Evolutionary conservation across 2,113 vertebrate genomes (phyloP), one percentile per base, ranked within the genome.

Genomic region (Nanorana parkeri): DNA sequence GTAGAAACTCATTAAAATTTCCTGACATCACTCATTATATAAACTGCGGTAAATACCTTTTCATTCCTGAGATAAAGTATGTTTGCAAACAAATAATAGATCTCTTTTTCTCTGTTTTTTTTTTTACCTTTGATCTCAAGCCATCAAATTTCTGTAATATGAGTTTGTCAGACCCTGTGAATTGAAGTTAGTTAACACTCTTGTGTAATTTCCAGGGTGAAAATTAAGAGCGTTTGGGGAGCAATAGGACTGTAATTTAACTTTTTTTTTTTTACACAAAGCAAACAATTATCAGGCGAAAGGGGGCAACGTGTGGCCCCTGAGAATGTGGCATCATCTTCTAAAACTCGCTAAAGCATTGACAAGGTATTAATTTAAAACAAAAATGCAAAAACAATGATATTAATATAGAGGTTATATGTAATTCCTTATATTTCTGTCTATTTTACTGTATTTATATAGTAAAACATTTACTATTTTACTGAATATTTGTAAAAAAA

Each of bases 141-240:
- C 92, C 92, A 94, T 92, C 92, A 85, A 93, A 94, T 95, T 90
- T 91, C 89, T 92, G 90, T 86, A 90, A 94, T 91, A 92, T 87
- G 83, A 85, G 91, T 93, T 94, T 95, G 95, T 95, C 94, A 96
- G 92, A 88, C 87, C 17, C 91, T 95, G 94, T 84, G 94, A 96
- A 95, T 94, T 95, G 93, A 94, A 94, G 93, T 96, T 95, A 93
- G 95, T 96, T 96, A 95, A 94, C 96, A 98, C 95, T 92, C 95
- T 93, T 90, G 85, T 88, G 89, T 93, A 92, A 88, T 92, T 94
- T 94, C 85, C 89, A 90, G 92, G 92, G 95, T 96, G 96, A 94
- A 97, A 98, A 98, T 97, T 91, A 96, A 91, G 91, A 91, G 91
- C 91, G 92, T 94, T 94, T 94, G 91, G 91, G 90, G 90, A 90